Conservation (phyloP, 2,113 vertebrate species). For the Xiphophorus hellerii region DNA sequence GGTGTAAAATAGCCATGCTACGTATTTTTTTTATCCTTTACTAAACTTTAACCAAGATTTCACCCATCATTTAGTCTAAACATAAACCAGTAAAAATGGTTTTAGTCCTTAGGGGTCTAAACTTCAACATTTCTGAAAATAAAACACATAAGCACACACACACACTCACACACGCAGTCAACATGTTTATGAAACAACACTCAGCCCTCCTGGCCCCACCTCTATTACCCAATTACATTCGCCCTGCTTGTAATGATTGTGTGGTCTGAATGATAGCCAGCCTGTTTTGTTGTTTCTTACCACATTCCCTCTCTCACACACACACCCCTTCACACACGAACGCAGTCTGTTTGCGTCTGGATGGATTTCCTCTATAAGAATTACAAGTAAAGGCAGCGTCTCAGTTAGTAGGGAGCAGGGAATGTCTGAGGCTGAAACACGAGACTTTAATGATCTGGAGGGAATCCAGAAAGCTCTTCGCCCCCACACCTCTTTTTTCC, state of each 20-base stretch:
- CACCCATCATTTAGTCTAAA: neutral
- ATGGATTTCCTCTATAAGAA: conserved; percentile 53
- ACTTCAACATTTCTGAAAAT: neutral
- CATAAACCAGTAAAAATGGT: neutral
- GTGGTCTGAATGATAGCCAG: conserved; percentile 69
- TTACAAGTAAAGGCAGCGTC: conserved; percentile 46
- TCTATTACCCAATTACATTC: conserved; percentile 69
- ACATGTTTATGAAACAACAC: conserved; percentile 45
- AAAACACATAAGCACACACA: conserved; percentile 1
- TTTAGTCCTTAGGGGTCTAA: neutral
- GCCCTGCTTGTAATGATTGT: conserved; percentile 60
- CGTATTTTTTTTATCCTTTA: neutral
- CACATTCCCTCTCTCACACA: conserved; percentile 16
- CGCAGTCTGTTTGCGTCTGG: conserved; percentile 41
- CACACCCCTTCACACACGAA: conserved; percentile 10
- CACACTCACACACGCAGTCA: conserved; percentile 18
- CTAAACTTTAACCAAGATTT: conserved; percentile 3
- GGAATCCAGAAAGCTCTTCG: conserved; percentile 47
- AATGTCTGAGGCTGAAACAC: conserved; percentile 69
- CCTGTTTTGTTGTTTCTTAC: conserved; percentile 45
- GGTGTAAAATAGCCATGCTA: no score
- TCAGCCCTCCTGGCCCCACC: conserved; percentile 49
- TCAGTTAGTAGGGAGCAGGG: conserved; percentile 33
- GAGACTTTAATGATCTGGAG: conserved; percentile 74
- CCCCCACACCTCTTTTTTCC: conserved; percentile 42